phyloP scores from a whole-genome alignment of 2,888 invertebrate species.

The Campopleginae sp. region DNA sequence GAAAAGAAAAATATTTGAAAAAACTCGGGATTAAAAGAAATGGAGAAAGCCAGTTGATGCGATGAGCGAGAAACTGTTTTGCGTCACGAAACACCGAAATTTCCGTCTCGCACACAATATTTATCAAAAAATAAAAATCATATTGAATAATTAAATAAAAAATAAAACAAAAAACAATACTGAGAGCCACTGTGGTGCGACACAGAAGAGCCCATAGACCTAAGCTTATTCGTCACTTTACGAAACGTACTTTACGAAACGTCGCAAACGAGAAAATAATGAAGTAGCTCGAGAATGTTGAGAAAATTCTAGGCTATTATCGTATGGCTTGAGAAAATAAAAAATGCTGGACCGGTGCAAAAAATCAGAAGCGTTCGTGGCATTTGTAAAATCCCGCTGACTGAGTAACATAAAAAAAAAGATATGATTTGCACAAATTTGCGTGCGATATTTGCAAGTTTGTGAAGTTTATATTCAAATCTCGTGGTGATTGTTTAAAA shows the following conservation, averaged over 20 bases:
- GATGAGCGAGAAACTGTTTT: constrained; percentile 17
- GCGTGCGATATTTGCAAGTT: too few relatives aligned
- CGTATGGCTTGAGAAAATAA: background rate
- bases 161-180: background rate
- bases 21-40: background rate
- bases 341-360: background rate
- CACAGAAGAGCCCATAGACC: background rate
- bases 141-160: too few relatives aligned
- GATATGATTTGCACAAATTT: too few relatives aligned
- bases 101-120: background rate
- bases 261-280: background rate
- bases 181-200: background rate
- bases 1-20: background rate
- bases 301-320: background rate
- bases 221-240: background rate
- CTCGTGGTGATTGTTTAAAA: too few relatives aligned
- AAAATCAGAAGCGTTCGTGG: background rate
- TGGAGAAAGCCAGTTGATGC: constrained; percentile 47
- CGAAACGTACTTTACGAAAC: too few relatives aligned
- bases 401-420: too few relatives aligned
- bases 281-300: background rate
- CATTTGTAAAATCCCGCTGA: background rate
- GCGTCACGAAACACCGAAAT: background rate
- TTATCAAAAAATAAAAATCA: background rate
- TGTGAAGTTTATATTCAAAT: too few relatives aligned